Conservation (phyloP, 35 echinoderm and acorn worm genomes). For the Holothuria glaberrima region DNA sequence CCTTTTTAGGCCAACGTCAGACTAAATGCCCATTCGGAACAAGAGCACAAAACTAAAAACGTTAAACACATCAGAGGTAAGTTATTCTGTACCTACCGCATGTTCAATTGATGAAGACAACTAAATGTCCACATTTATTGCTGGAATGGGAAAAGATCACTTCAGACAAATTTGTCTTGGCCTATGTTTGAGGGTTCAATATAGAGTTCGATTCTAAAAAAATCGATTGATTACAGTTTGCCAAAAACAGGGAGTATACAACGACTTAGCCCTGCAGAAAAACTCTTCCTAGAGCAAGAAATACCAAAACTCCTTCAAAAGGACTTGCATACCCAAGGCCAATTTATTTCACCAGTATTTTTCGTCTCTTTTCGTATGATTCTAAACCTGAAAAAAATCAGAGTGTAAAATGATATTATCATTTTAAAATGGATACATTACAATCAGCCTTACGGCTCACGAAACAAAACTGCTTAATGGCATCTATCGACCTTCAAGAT, state of each 20-base stretch:
- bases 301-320: background rate
- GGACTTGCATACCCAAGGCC: background rate
- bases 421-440: slow-evolving; percentile 48
- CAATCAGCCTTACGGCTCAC: background rate
- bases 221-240: slow-evolving; percentile 10
- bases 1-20: slow-evolving; percentile 17
- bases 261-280: background rate
- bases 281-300: background rate
- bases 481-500: no score
- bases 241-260: background rate
- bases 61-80: background rate
- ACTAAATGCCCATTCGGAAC: background rate
- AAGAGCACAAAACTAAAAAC: background rate
- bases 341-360: slow-evolving; percentile 37
- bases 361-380: background rate
- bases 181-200: no score
- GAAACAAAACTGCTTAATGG: slow-evolving; percentile 10
- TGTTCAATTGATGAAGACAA: background rate
- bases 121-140: background rate
- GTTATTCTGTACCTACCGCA: background rate
- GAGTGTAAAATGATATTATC: slow-evolving; percentile 23
- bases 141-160: background rate
- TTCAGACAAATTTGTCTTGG: no score
- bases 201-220: no score
- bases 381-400: slow-evolving; percentile 29